A percentile compares a stretch with the other conserved stretches of the same genome.
Conservation (phyloP, 2,888 invertebrate species). For the Onthophagus sagittarius region DNA sequence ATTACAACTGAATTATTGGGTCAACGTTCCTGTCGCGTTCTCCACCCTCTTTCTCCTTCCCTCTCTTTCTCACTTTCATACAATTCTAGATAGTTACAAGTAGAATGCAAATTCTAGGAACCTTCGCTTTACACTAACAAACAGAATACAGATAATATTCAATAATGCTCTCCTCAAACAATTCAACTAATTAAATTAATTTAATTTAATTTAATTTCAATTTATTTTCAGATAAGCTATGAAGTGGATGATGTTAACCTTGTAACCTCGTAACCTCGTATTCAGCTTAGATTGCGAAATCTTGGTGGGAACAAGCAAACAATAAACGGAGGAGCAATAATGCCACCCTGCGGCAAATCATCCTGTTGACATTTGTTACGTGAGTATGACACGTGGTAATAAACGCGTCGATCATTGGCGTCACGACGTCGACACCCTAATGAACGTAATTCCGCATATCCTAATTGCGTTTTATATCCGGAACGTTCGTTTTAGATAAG, state of each 20-base stretch:
- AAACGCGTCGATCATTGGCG: neutral
- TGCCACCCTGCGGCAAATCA: slow-evolving; percentile 38
- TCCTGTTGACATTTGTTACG: slow-evolving; percentile 43
- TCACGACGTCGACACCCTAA: neutral
- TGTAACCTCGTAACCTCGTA: slow-evolving; percentile 27
- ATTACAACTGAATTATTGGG: neutral
- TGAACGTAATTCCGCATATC: neutral
- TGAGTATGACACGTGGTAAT: slow-evolving; percentile 32
- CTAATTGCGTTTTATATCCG: neutral
- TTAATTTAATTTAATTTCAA: slow-evolving; percentile 14
- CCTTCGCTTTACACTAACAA: too few species aligned
- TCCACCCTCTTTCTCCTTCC: too few species aligned
- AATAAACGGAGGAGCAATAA: slow-evolving; percentile 30
- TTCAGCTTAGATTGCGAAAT: neutral
- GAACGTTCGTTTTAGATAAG: neutral
- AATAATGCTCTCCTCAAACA: too few species aligned
- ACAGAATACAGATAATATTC: too few species aligned
- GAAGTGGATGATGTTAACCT: slow-evolving; percentile 30
- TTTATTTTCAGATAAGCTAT: slow-evolving; percentile 31
- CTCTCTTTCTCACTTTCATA: too few species aligned
- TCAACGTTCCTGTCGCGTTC: neutral
- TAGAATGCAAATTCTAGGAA: too few species aligned
- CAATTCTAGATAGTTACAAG: too few species aligned
- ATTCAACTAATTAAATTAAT: too few species aligned
- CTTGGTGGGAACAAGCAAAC: slow-evolving; percentile 17